Conservation (phyloP, 92 coral and sea anemone genomes). For the Desmophyllum pertusum region DNA sequence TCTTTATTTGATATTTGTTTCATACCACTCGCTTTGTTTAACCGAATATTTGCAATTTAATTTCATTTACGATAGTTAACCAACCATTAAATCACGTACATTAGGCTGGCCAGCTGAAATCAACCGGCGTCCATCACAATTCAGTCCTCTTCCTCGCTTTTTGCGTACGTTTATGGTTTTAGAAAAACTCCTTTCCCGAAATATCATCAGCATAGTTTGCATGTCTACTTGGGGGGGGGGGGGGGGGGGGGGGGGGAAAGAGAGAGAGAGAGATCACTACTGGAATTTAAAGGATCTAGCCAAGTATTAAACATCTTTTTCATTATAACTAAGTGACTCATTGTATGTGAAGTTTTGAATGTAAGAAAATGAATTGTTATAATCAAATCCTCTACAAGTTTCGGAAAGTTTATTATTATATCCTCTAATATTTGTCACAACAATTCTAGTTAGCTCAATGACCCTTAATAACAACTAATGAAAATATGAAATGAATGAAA, state of each 20-base stretch:
- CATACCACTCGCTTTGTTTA: constrained; percentile 13
- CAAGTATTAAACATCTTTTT: too few relatives aligned
- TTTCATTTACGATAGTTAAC: not conserved
- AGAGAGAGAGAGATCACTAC: too few relatives aligned
- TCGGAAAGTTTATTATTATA: too few relatives aligned
- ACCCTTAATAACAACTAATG: not conserved
- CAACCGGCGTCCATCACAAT: too few relatives aligned
- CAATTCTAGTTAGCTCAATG: not conserved
- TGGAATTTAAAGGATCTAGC: too few relatives aligned
- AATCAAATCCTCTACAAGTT: not conserved
- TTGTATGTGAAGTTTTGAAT: too few relatives aligned
- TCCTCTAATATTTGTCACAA: not conserved
- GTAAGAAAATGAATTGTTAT: too few relatives aligned
- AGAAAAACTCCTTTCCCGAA: not conserved
- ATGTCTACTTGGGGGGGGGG: too few relatives aligned
- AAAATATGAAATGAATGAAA: not conserved
- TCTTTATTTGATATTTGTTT: constrained; percentile 19
- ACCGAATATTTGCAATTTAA: constrained; percentile 4
- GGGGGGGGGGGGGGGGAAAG: too few relatives aligned
- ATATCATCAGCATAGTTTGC: too few relatives aligned
- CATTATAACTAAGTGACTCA: too few relatives aligned
- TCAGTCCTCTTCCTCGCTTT: not conserved
- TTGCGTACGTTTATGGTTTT: not conserved
- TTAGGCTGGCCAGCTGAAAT: too few relatives aligned
- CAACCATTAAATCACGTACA: constrained; percentile 11